A percentile compares a stretch with the other conserved stretches of the same genome.
These are phyloP conservation scores for Hirtodrosophila confusa DNA, from an alignment of 2,888 invertebrate species.

Conservation along the genomic window DNA sequence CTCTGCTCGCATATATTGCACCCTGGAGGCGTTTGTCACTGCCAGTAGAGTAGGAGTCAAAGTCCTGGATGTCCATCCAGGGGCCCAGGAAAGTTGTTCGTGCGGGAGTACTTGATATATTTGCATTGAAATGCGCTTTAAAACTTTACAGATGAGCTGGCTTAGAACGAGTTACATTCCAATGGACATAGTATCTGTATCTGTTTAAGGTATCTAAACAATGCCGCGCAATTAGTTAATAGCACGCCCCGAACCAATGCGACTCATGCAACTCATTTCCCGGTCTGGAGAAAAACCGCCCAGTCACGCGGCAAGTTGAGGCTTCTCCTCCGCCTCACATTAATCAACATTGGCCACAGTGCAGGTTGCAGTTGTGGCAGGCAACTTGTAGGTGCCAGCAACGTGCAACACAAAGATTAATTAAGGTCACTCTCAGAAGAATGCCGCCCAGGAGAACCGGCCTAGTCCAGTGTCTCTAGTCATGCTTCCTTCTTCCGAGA, in stretches of 20 bases:
- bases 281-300: slow-evolving; percentile 57
- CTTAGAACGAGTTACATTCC: slow-evolving; percentile 33
- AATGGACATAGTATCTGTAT: slow-evolving; percentile 30
- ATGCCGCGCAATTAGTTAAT: slow-evolving; percentile 66
- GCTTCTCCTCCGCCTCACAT: slow-evolving; percentile 47
- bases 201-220: slow-evolving; percentile 40
- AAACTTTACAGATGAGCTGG: slow-evolving; percentile 28
- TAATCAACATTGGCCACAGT: slow-evolving; percentile 72
- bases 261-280: slow-evolving; percentile 70
- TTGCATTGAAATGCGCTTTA: slow-evolving; percentile 54
- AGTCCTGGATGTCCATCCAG: slow-evolving; percentile 14
- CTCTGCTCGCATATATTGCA: slow-evolving; percentile 58
- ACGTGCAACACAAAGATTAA: slow-evolving; percentile 60
- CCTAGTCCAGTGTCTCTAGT: slow-evolving; percentile 43
- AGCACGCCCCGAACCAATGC: slow-evolving; percentile 43
- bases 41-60: slow-evolving; percentile 13
- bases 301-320: slow-evolving; percentile 65
- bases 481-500: slow-evolving; percentile 46
- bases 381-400: slow-evolving; percentile 37
- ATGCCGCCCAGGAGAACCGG: slow-evolving; percentile 52
- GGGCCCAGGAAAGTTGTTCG: neutral
- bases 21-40: slow-evolving; percentile 71
- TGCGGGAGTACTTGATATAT: slow-evolving; percentile 21
- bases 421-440: slow-evolving; percentile 73
- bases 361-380: slow-evolving; percentile 33